Evolutionary conservation across 2,888 invertebrate species (phyloP).

Genomic region (Capitulum mitella): DNA sequence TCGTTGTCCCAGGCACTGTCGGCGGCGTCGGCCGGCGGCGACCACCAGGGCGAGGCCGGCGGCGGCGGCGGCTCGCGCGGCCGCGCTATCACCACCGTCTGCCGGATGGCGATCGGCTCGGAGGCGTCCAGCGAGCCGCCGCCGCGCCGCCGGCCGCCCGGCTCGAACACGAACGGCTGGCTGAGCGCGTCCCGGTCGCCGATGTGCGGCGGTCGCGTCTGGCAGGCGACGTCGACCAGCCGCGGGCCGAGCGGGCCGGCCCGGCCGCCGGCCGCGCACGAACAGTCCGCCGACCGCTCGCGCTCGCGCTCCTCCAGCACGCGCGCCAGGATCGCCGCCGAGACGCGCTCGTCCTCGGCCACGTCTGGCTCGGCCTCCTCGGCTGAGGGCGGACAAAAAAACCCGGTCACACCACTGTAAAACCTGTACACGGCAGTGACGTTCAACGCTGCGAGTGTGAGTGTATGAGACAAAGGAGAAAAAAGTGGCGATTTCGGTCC

Average conservation of each 20-base stretch:
- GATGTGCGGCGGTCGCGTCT: not conserved
- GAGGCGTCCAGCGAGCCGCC: not conserved
- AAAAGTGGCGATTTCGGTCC: too few relatives aligned
- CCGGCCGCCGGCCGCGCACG: conserved; percentile 31
- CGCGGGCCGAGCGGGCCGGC: not conserved
- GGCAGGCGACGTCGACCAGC: not conserved
- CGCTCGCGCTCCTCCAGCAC: conserved; percentile 67
- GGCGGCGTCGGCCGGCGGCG: not conserved
- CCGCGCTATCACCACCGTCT: not conserved
- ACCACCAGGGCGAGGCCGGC: not conserved
- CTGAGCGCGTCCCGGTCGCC: not conserved
- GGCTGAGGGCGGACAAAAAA: not conserved
- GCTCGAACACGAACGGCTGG: not conserved
- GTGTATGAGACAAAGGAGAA: not conserved
- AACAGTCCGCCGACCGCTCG: conserved; percentile 47
- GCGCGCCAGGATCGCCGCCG: conserved; percentile 84
- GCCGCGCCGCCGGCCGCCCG: not conserved
- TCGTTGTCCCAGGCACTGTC: not conserved
- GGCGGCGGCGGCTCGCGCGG: not conserved
- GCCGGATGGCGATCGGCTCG: not conserved
- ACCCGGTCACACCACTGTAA: too few relatives aligned
- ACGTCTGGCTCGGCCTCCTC: conserved; percentile 6
- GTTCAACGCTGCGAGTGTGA: too few relatives aligned
- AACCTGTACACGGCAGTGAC: too few relatives aligned
- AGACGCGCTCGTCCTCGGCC: conserved; percentile 47